Base-by-base conservation (phyloP, 2,797 vertebrate genomes). In the Crenichthys baileyi region DNA sequence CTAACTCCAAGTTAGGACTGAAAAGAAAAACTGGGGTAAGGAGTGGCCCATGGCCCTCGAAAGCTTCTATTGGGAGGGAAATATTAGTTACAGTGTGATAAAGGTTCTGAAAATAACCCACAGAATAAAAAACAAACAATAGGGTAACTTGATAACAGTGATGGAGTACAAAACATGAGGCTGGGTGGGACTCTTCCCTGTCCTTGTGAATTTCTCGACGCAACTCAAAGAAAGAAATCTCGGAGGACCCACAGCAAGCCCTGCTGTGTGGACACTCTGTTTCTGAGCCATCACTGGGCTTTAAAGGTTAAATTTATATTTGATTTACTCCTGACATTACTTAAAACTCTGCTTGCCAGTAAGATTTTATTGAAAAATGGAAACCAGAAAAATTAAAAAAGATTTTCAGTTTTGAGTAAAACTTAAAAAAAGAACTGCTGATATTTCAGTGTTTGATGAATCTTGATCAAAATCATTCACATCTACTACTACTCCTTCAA, bases 131-230 rank as follows among this genome's bases (percentile, higher is more conserved):
- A 4, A 39, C 9, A 79, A 79, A 89, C 80, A 89, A 89, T 72
- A 12, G 74, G 77, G 91, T 75, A 92, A 91, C 86, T 71, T 63
- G 82, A 92, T 56, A 70, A 89, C 77, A 0, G 74, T 61, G 71
- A 41, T 81, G 48, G 39, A 82, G 60, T 5, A 80, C 72, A 82
- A 80, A 84, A 78, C 78, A 51, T 3, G 13, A 83, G 16, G n/a
- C 24, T 16, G 65, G 60, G 73, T 55, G 80, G 79, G 56, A 80
- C 15, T 7, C 31, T 5, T 6, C 26, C 46, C 46, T 46, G 60
- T 77, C 71, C 73, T 67, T 46, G 26, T 73, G 20, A 56, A 31
- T 11, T 70, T 46, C 31, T 75, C 26, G 51, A 31, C 4, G 72
- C 1, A 61, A 44, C 70, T 58, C 39, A 79, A 77, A 83, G 53